These are phyloP conservation scores for Lasius platythorax DNA, from an alignment of 2,888 invertebrate species.

Conservation along the genomic window DNA sequence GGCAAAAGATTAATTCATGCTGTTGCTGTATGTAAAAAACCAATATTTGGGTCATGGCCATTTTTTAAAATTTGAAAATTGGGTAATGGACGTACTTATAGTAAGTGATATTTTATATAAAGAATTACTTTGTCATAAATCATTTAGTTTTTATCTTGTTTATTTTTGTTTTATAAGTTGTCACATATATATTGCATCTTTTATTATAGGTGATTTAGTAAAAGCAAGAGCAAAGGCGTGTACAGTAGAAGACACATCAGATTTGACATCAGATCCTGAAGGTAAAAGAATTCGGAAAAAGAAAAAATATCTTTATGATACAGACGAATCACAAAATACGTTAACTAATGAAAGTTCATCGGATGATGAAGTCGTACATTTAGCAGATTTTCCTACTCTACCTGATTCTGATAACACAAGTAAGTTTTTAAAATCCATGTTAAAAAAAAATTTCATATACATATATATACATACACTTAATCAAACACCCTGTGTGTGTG, in stretches of 20 bases:
- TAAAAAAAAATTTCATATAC: too few species aligned
- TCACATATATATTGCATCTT: background rate
- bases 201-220: background rate
- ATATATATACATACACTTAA: too few species aligned
- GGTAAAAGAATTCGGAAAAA: background rate
- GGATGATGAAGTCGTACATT: background rate
- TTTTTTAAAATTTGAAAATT: background rate
- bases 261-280: background rate
- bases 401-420: conserved; percentile 6
- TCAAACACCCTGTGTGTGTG: too few species aligned
- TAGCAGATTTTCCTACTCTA: background rate
- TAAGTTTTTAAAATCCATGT: background rate
- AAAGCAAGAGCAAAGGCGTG: background rate
- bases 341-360: conserved; percentile 2
- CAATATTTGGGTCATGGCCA: background rate
- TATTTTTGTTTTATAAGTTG: background rate
- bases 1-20: background rate
- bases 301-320: background rate
- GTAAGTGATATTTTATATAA: background rate
- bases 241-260: background rate
- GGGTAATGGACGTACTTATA: background rate
- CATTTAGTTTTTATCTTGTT: background rate
- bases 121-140: background rate
- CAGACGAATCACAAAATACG: background rate
- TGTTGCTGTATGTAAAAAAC: background rate